Base-by-base conservation (phyloP, 2,888 invertebrate genomes). In the Gymnoscelis rufifasciata region DNA sequence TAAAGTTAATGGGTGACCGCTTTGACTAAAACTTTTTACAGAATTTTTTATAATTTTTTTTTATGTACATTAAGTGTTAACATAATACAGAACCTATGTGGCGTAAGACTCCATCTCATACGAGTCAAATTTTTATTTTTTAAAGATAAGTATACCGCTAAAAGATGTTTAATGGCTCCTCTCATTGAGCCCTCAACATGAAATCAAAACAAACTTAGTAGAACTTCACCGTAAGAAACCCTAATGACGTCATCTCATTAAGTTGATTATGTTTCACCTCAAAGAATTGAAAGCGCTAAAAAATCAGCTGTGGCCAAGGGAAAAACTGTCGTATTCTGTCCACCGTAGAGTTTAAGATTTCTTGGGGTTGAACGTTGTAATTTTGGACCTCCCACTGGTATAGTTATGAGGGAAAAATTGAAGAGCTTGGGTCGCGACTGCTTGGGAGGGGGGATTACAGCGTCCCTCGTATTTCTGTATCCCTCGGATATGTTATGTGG, bases 251-350 rank as follows among this genome's bases (percentile, higher is more conserved):
- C 26, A 15, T 73, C 73, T 74, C 76, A 77, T 77, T 75, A 69
- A 68, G 69, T 70, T 65, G 66, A 75, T 77, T 76, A 74, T 71
- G 61, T 71, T 65, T 62, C 64, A 70, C 66, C 61, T 62, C 63
- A 55, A 53, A 51, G 39, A 49, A 44, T 44, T 51, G 28, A 37
- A 33, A 47, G 46, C 43, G 38, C 42, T 52, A 40, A 51, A 55
- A 60, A 58, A 47, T 39, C 35, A 12, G 5, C 5, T 1, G 11
- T 8, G 8, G n/a, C 7, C 7, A 15, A 33, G 19, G 10, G 38
- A 58, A 49, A 42, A 30, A 36, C 3, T 12, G 23, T 51, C 50
- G 53, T 59, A 48, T 12, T 15, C 0, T 0, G 2, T 2, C 0
- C 0, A 19, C 10, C 6, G 15, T 23, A 0, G 1, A 6, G 0